Evolutionary conservation across 2,888 invertebrate species (phyloP).

Genomic region (Apotomis betuletana): DNA sequence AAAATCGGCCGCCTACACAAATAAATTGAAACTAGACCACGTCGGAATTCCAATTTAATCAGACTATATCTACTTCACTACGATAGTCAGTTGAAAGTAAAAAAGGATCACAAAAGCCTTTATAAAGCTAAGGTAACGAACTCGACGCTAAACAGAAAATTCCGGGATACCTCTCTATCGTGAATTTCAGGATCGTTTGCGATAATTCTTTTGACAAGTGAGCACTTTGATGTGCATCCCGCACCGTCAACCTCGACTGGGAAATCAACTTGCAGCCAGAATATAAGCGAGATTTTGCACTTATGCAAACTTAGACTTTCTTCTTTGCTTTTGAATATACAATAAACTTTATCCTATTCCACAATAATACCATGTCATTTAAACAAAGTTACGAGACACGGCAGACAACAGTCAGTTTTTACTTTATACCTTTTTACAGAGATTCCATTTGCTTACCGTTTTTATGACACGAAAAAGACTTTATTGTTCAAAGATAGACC

Average conservation of each 20-base stretch:
- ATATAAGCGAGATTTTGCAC: neutral
- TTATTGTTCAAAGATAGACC: no score
- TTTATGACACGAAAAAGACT: no score
- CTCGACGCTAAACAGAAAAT: neutral
- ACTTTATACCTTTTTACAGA: no score
- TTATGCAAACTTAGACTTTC: neutral
- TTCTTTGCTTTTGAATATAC: no score
- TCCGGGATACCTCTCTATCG: neutral
- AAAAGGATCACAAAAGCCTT: slow-evolving; percentile 5
- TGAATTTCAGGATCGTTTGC: slow-evolving; percentile 16
- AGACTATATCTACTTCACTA: neutral
- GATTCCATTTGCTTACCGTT: no score
- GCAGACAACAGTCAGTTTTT: no score
- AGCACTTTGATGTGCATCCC: slow-evolving; percentile 10
- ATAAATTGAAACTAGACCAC: neutral
- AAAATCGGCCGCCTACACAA: neutral
- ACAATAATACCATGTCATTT: no score
- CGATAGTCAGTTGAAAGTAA: neutral
- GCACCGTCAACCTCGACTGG: slow-evolving; percentile 2
- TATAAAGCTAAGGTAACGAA: slow-evolving; percentile 8
- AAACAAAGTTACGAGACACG: no score
- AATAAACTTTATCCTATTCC: no score
- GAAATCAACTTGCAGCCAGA: slow-evolving; percentile 24
- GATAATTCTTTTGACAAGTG: slow-evolving; percentile 30
- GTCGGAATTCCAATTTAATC: neutral